A percentile compares a stretch with the other conserved stretches of the same genome.
Conservation (phyloP, 2,797 vertebrate genomes). For the Eremophila alpestris region DNA sequence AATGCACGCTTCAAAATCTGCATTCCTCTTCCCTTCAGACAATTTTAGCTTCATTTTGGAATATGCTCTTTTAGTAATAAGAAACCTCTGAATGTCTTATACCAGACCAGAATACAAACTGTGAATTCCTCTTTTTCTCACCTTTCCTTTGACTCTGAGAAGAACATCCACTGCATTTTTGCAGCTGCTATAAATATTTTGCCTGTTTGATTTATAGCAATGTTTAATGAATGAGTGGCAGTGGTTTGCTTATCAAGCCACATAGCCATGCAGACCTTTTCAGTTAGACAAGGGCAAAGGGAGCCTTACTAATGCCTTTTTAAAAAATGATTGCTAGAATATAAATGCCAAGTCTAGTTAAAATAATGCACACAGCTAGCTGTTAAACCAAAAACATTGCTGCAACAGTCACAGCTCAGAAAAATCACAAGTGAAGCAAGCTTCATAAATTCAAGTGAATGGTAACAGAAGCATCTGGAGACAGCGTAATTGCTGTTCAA, state of each 20-base stretch:
- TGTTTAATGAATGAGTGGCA: constrained; percentile 27
- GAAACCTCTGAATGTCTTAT: neutral
- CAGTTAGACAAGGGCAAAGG: neutral
- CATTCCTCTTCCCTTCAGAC: neutral
- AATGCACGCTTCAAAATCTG: neutral
- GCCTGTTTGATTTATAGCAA: neutral
- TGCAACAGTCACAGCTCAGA: neutral
- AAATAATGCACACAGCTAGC: neutral
- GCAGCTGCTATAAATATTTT: neutral
- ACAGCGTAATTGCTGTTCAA: neutral
- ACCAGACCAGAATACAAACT: neutral
- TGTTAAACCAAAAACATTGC: constrained; percentile 1
- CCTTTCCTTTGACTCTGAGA: neutral
- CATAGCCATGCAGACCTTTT: neutral
- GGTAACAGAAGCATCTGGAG: neutral
- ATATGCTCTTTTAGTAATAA: neutral
- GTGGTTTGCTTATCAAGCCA: neutral
- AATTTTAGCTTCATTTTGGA: neutral
- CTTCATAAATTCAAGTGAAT: neutral
- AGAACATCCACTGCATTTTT: neutral
- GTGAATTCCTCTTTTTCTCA: neutral
- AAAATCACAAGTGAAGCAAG: neutral
- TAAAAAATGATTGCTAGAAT: neutral
- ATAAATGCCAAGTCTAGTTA: neutral
- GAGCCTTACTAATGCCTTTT: constrained; percentile 4